phyloP scores from a whole-genome alignment of 2,888 invertebrate genomes.

The Scaptomyza tumidula region DNA sequence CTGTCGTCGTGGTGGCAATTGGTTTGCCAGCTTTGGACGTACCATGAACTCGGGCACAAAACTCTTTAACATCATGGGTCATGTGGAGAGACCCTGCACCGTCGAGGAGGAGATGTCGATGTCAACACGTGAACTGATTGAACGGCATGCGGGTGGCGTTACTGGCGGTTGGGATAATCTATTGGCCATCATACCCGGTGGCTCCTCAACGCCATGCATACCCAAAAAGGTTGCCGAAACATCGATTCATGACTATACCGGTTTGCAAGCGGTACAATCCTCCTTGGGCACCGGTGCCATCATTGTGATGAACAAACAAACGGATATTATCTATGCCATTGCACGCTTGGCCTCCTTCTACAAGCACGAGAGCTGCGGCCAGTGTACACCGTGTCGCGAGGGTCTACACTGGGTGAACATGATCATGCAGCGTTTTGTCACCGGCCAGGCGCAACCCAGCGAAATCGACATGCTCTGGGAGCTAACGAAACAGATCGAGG shows the following conservation, averaged over 20 bases:
- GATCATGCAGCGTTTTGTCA: conserved; percentile 90
- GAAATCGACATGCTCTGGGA: conserved; percentile 99
- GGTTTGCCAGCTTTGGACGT: conserved; percentile 98
- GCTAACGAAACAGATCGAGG: conserved; percentile 99
- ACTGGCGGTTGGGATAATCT: conserved; percentile 99
- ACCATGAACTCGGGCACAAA: conserved; percentile 98
- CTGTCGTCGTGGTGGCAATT: conserved; percentile 95
- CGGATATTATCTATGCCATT: conserved; percentile 98
- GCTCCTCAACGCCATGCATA: conserved; percentile 98
- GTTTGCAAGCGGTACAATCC: conserved; percentile 94
- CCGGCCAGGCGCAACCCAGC: conserved; percentile 94
- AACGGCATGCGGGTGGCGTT: conserved; percentile 98
- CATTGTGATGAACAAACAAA: conserved; percentile 98
- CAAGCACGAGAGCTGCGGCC: conserved; percentile 99
- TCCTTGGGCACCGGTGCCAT: conserved; percentile 98
- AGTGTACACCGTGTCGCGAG: conserved; percentile 99
- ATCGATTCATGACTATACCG: conserved; percentile 98
- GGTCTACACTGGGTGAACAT: conserved; percentile 97
- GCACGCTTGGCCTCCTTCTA: conserved; percentile 97
- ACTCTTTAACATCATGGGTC: conserved; percentile 87
- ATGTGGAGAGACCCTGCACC: conserved; percentile 96
- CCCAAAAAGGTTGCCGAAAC: conserved; percentile 95
- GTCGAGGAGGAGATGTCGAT: conserved; percentile 99
- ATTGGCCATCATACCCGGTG: conserved; percentile 97
- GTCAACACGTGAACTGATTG: conserved; percentile 95